phyloP scores from a whole-genome alignment of 2,797 vertebrate species.

The Knipowitschia caucasica region DNA sequence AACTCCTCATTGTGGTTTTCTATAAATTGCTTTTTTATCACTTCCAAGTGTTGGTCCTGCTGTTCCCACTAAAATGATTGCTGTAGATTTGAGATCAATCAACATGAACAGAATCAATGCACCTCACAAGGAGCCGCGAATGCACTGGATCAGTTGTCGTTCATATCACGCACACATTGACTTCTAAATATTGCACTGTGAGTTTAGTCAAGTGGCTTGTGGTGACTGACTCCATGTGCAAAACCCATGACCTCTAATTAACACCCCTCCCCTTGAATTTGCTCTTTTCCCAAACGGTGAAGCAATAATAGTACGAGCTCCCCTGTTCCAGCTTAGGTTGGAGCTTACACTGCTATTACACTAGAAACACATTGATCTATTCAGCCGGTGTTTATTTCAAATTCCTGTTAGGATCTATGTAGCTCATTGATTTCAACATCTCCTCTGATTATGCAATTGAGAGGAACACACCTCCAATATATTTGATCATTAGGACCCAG shows the following conservation, averaged over 20 bases:
- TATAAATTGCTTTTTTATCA: slow-evolving; percentile 38
- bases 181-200: slow-evolving; percentile 27
- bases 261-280: slow-evolving; percentile 19
- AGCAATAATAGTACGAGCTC: slow-evolving; percentile 30
- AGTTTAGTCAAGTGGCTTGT: slow-evolving; percentile 46
- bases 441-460: slow-evolving; percentile 82
- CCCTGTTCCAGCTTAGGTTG: slow-evolving; percentile 61
- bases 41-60: slow-evolving; percentile 14
- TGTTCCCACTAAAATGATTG: slow-evolving; percentile 31
- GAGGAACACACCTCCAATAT: slow-evolving; percentile 57
- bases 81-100: slow-evolving; percentile 47
- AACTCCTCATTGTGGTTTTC: slow-evolving; percentile 45
- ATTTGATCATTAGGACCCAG: slow-evolving; percentile 57
- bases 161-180: slow-evolving; percentile 40
- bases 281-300: slow-evolving; percentile 61
- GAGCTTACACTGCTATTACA: slow-evolving; percentile 33
- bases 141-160: slow-evolving; percentile 42
- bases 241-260: slow-evolving; percentile 48
- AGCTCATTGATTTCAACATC: slow-evolving; percentile 79
- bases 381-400: slow-evolving; percentile 77
- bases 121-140: slow-evolving; percentile 35
- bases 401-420: slow-evolving; percentile 81
- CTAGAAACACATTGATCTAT: slow-evolving; percentile 67
- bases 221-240: slow-evolving; percentile 29
- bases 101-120: slow-evolving; percentile 51